These are phyloP conservation scores for Podocnemis expansa DNA, from an alignment of 2,113 vertebrate genomes.

Conservation along the genomic window DNA sequence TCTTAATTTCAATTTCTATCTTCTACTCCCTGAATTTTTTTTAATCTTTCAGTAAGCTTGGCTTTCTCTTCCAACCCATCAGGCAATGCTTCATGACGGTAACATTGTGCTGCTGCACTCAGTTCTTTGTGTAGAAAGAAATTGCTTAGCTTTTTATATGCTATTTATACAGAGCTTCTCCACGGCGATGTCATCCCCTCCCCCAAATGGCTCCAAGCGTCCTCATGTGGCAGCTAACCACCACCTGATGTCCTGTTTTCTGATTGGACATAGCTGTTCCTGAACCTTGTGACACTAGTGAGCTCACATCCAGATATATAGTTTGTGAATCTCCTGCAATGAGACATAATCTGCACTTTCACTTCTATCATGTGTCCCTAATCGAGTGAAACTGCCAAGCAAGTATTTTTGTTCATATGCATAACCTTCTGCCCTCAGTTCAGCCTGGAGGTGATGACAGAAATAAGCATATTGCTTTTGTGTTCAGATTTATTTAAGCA, in stretches of 20 bases:
- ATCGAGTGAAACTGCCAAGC: background rate
- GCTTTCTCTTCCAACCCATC: background rate
- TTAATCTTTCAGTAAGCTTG: rapidly evolving
- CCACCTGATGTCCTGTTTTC: conserved; percentile 73
- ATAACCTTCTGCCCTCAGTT: background rate
- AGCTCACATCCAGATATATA: conserved; percentile 36
- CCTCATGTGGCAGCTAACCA: background rate
- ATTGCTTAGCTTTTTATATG: conserved; percentile 43
- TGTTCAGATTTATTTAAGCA: background rate
- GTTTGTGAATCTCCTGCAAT: conserved; percentile 16
- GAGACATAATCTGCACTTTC: conserved; percentile 55
- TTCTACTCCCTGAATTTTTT: background rate
- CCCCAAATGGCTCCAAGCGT: conserved; percentile 11
- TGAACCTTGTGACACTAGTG: conserved; percentile 54
- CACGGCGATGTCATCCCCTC: conserved; percentile 20
- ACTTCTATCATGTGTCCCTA: conserved; percentile 42
- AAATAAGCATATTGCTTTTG: background rate
- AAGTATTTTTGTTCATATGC: background rate
- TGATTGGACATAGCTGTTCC: conserved; percentile 67
- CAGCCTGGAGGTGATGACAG: background rate
- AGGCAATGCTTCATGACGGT: background rate
- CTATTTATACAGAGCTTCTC: conserved; percentile 66
- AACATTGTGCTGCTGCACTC: background rate
- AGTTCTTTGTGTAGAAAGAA: conserved; percentile 40
- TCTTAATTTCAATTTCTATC: background rate